Evolutionary conservation across 2,113 vertebrate genomes (phyloP).

Genomic region (Vulpes vulpes): DNA sequence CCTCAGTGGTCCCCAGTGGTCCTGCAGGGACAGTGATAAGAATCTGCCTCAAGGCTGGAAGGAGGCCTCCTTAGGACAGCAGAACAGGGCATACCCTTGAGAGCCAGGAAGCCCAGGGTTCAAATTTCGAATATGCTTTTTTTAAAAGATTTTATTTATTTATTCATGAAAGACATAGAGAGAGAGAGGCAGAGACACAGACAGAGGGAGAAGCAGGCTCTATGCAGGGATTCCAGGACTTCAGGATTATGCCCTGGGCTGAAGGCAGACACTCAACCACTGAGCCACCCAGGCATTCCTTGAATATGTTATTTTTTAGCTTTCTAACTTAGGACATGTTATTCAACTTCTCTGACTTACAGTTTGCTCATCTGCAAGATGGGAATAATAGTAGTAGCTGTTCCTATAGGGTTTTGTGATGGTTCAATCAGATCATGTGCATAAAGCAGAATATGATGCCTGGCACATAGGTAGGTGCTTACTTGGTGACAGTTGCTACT

Average conservation of each 20-base stretch:
- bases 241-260: too few species aligned
- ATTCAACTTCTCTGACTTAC: neutral
- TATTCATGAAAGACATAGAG: too few species aligned
- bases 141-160: neutral
- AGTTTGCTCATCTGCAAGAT: slow-evolving; percentile 58
- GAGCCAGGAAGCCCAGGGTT: neutral
- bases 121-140: neutral
- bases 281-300: neutral
- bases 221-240: too few species aligned
- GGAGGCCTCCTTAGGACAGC: neutral
- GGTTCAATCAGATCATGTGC: neutral
- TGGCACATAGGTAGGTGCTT: neutral
- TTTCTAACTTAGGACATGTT: slow-evolving; percentile 44
- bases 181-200: too few species aligned
- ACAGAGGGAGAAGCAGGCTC: too few species aligned
- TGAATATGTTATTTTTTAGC: neutral
- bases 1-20: neutral
- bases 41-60: neutral
- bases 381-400: slow-evolving; percentile 1
- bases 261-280: too few species aligned
- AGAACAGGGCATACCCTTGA: neutral
- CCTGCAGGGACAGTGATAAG: neutral
- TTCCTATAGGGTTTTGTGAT: neutral
- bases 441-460: neutral
- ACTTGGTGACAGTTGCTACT: neutral